Evolutionary conservation across 1,140 invertebrate species (phyloP).

Genomic region (Yoshiicerus persimilis): DNA sequence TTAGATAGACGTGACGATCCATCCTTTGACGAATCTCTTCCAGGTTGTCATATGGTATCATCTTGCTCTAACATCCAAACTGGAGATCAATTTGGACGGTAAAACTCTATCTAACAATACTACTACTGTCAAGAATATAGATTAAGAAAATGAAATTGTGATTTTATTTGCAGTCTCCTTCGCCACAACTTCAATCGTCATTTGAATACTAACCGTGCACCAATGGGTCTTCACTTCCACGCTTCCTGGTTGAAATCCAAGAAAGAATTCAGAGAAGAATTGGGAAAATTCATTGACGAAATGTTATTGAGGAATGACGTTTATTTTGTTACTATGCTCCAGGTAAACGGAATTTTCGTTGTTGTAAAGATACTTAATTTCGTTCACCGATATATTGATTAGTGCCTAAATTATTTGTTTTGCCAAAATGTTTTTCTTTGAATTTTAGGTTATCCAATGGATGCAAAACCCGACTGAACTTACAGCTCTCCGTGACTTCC

Average conservation of each 20-base stretch:
- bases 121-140: neutral
- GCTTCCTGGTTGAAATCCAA: conserved; percentile 94
- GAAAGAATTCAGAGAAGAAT: conserved; percentile 86
- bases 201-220: conserved; percentile 87
- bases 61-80: conserved; percentile 89
- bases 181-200: conserved; percentile 93
- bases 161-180: conserved; percentile 59
- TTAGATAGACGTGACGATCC: conserved; percentile 87
- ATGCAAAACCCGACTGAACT: conserved; percentile 94
- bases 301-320: conserved; percentile 86
- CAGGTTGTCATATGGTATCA: conserved; percentile 66
- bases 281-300: conserved; percentile 92
- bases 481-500: conserved; percentile 81
- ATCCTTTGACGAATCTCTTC: conserved; percentile 83
- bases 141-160: neutral
- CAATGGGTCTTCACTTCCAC: conserved; percentile 92
- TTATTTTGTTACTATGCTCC: conserved; percentile 89
- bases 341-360: conserved; percentile 57
- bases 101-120: neutral
- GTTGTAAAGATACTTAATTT: neutral
- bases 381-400: neutral
- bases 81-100: conserved; percentile 79
- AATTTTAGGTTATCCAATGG: conserved; percentile 85
- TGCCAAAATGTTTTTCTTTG: neutral
- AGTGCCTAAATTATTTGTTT: neutral